Base-by-base conservation (phyloP, 2,888 invertebrate genomes). In the Melikaiella ostensackeni region DNA sequence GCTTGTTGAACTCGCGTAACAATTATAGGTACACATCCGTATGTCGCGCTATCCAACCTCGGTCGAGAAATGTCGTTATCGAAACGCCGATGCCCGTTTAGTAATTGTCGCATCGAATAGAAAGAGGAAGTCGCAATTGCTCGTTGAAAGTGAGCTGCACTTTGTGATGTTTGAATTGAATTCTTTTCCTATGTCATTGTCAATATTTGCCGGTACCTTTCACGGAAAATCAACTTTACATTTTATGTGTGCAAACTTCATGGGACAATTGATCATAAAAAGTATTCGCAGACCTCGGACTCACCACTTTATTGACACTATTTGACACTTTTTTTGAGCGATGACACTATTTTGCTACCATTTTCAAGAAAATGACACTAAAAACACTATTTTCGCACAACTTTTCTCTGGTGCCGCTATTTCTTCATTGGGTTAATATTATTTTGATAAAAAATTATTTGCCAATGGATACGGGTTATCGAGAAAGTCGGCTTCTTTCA, bases 41-140 rank as follows among this genome's bases (percentile, higher is more conserved):
- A 79, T 76, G 74, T 75, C 66, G 70, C 64, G 42, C 73, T 70
- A 75, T 61, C 75, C 77, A 78, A 80, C 77, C 79, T 73, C 78
- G 74, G 77, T 77, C 77, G 81, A 81, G 80, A 83, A 83, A 83
- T 83, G 79, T 80, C 81, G 80, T 83, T 81, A 83, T 78, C 83
- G 80, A 81, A 80, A 81, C 80, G 75, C 66, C 75, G 66, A 78
- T 80, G 77, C 75, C 57, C 75, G 70, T 76, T 61, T 77, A 64
- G 77, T 83, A 83, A 84, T 81, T 79, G 79, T 78, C 77, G 79
- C 79, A 75, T 80, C 76, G 76, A 27, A 79, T 80, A 76, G 79
- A 76, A 80, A 77, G 81, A 81, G 81, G 79, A 80, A 81, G 77
- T 77, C 79, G 81, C 81, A 84, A 84, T 84, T 82, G 80, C 75